Evolutionary conservation across 2,113 vertebrate genomes (phyloP).

Genomic region (Microcebus jonahi): DNA sequence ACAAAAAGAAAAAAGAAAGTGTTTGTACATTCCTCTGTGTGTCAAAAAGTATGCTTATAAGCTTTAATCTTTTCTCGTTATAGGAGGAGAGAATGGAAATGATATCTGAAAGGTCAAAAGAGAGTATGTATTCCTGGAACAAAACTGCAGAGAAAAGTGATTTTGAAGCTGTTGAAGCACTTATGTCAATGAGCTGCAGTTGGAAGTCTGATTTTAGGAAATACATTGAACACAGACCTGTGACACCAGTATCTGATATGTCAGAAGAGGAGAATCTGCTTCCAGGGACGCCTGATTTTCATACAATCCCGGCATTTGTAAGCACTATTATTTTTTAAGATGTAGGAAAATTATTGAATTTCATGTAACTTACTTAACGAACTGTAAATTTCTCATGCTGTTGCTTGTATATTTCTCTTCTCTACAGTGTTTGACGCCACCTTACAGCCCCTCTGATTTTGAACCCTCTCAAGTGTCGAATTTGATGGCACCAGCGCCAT

Average conservation of each 20-base stretch:
- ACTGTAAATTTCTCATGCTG: background rate
- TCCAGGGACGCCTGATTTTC: conserved; percentile 79
- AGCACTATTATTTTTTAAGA: conserved; percentile 74
- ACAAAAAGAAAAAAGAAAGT: background rate
- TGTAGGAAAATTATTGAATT: background rate
- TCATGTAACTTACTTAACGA: background rate
- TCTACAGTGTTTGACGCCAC: conserved; percentile 92
- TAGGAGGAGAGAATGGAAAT: conserved; percentile 85
- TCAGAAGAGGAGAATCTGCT: conserved; percentile 88
- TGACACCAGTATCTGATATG: conserved; percentile 91
- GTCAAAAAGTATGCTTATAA: background rate
- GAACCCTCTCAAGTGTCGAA: conserved; percentile 84
- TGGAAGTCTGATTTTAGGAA: conserved; percentile 87
- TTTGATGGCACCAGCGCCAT: conserved; percentile 61
- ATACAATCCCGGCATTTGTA: conserved; percentile 87
- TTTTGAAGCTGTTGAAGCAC: conserved; percentile 92
- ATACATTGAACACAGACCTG: conserved; percentile 86
- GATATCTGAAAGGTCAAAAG: conserved; percentile 74
- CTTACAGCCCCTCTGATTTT: conserved; percentile 89
- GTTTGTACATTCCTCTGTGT: background rate
- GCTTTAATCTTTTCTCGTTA: background rate
- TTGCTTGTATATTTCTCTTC: conserved; percentile 34
- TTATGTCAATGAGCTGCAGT: conserved; percentile 92
- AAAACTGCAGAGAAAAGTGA: conserved; percentile 85
- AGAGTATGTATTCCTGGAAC: conserved; percentile 76